phyloP scores from a whole-genome alignment of 1,140 invertebrate species.

The Mercenaria mercenaria region DNA sequence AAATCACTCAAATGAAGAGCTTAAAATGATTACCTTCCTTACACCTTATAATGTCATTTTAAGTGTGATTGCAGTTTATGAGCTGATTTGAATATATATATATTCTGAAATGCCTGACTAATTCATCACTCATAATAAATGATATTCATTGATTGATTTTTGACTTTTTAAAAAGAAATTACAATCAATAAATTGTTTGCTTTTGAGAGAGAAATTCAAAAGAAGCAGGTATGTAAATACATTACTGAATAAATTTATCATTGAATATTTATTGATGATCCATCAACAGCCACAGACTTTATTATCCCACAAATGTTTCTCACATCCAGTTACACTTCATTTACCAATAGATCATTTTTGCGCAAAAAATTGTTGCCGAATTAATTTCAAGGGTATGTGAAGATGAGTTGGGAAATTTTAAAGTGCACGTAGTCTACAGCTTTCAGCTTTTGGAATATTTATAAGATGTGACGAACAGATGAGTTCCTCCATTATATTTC shows the following conservation, averaged over 20 bases:
- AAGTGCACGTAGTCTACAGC: no score
- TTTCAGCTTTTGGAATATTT: no score
- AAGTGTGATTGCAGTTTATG: no score
- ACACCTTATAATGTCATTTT: no score
- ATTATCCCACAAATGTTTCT: neutral
- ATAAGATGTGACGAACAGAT: neutral
- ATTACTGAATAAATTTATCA: conserved; percentile 16
- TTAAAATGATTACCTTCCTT: no score
- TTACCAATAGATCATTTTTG: neutral
- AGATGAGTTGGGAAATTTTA: neutral
- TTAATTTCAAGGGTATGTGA: neutral
- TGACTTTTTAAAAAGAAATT: neutral
- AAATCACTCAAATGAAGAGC: neutral
- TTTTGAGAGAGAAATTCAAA: neutral
- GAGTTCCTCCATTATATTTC: neutral
- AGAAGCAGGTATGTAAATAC: neutral
- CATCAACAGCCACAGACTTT: neutral
- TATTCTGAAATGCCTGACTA: no score
- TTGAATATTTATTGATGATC: neutral
- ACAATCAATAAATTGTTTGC: neutral
- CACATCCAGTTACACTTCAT: neutral
- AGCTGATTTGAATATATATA: no score
- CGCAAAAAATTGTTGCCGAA: neutral
- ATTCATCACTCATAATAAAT: no score
- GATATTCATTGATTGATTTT: neutral